Base-by-base conservation (phyloP, 92 coral and sea anemone species). In the Virgularia gustaviana region DNA sequence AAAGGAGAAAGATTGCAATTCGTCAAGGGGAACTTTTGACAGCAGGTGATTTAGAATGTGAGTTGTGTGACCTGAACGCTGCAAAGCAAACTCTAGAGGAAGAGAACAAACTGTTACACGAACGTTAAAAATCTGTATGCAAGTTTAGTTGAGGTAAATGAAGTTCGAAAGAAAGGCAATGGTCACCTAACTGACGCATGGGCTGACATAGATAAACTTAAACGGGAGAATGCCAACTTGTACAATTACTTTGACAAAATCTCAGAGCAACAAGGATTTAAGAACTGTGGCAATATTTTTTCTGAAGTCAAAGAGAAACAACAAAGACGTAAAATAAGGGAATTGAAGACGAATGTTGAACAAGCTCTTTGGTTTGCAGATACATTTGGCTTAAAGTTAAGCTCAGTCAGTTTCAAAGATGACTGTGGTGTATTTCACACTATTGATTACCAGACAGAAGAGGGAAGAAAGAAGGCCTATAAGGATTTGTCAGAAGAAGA, bases 81-180 rank as follows among this genome's bases (percentile, higher is more conserved):
- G 51, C 6, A 45, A 65, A 65, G 10, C 15, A 65, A 63, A 28
- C 2, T 33, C 18, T 65, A 29, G 72, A 65, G 20, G 27, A 35
- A 39, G 72, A 65, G 8, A 65, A 65, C 38, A 45, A 29, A 36
- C 27, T 9, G 6, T 28, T 65, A 16, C 24, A 20, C 9, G 19
- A 65, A 22, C 72, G 56, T 22, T 65, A 53, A 49, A 29, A 65
- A 65, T 20, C 57, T 65, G 55, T 65, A 65, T 36, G 10, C 32
- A 24, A 13, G 65, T 24, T 58, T 58, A 58, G 8, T 58, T 18
- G 18, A 58, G 36, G 65, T 43, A 7, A 43, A 58, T 22, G 20
- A 33, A 16, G 22, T 7, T 7, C 32, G 42, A 2, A 33, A 32
- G 3, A 24, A 2, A 58, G 36, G 65, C 22, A 12, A 24, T 2